Evolutionary conservation across 2,113 vertebrate species (phyloP).

Genomic region (Nesoenas mayeri): DNA sequence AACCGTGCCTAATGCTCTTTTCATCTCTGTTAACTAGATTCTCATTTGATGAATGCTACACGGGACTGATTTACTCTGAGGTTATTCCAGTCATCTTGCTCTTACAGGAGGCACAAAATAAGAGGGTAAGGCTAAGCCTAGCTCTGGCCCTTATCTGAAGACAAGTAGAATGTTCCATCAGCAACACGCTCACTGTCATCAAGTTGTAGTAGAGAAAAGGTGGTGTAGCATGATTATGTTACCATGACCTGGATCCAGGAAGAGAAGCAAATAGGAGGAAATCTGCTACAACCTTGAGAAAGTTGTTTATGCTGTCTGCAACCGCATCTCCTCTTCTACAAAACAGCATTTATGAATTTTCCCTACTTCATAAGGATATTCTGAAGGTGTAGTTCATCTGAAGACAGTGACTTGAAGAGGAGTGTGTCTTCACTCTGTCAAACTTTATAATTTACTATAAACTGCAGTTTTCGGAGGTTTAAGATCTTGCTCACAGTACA

Average conservation of each 20-base stretch:
- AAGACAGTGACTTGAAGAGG: constrained; percentile 23
- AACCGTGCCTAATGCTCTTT: not conserved
- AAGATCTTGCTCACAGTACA: not conserved
- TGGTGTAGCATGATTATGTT: not conserved
- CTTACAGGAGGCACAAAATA: not conserved
- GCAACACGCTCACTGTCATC: not conserved
- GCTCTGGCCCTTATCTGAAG: not conserved
- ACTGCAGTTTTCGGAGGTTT: not conserved
- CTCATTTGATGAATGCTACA: not conserved
- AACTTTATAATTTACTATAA: constrained; percentile 27
- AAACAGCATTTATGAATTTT: not conserved
- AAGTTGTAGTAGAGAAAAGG: not conserved
- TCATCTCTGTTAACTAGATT: not conserved
- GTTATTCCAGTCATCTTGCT: not conserved
- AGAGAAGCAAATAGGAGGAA: not conserved
- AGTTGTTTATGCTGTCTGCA: not conserved
- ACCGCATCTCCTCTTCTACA: not conserved
- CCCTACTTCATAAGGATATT: not conserved
- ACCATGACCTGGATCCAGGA: not conserved
- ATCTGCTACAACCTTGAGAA: not conserved
- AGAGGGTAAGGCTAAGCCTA: not conserved
- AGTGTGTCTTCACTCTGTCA: constrained; percentile 4
- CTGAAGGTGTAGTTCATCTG: constrained; percentile 19
- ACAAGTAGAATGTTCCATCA: not conserved
- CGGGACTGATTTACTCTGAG: not conserved